Evolutionary conservation across 2,113 vertebrate genomes (phyloP).

Genomic region (Phasianus colchicus): DNA sequence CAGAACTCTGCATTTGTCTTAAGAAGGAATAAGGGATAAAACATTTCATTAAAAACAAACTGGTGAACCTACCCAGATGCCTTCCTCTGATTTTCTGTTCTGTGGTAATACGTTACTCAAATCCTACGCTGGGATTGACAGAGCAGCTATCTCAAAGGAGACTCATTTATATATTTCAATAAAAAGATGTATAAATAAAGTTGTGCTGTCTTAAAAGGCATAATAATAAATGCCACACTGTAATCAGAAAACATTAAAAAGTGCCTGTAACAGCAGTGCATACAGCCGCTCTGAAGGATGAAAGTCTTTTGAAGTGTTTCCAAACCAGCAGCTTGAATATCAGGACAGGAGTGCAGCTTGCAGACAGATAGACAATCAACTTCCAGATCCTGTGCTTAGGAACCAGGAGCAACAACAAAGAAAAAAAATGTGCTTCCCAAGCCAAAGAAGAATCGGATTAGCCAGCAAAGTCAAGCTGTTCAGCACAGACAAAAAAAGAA

Average conservation of each 20-base stretch:
- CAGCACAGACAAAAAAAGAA: not conserved
- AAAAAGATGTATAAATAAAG: not conserved
- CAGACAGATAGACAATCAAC: conserved; percentile 54
- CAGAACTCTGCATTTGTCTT: conserved; percentile 39
- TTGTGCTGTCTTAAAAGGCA: not conserved
- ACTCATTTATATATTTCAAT: not conserved
- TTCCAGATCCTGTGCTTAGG: conserved; percentile 44
- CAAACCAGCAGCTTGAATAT: conserved; percentile 43
- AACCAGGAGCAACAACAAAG: conserved; percentile 45
- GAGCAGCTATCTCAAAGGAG: not conserved
- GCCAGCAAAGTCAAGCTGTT: not conserved
- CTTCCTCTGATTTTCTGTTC: conserved; percentile 16
- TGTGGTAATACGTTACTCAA: not conserved
- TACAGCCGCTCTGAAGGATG: conserved; percentile 33
- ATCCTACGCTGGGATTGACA: not conserved
- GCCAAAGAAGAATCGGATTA: conserved; percentile 54
- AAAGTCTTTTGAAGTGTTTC: conserved; percentile 54
- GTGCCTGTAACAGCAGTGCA: not conserved
- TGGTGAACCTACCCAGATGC: conserved; percentile 22
- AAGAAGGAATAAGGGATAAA: not conserved
- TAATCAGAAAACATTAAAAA: conserved; percentile 4
- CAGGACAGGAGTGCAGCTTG: conserved; percentile 39
- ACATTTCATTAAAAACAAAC: not conserved
- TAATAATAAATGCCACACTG: not conserved
- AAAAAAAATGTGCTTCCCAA: not conserved